Evolutionary conservation across 2,797 vertebrate species (phyloP), one percentile per base, ranked within the genome.

Genomic region (Melanotaenia boesemani): DNA sequence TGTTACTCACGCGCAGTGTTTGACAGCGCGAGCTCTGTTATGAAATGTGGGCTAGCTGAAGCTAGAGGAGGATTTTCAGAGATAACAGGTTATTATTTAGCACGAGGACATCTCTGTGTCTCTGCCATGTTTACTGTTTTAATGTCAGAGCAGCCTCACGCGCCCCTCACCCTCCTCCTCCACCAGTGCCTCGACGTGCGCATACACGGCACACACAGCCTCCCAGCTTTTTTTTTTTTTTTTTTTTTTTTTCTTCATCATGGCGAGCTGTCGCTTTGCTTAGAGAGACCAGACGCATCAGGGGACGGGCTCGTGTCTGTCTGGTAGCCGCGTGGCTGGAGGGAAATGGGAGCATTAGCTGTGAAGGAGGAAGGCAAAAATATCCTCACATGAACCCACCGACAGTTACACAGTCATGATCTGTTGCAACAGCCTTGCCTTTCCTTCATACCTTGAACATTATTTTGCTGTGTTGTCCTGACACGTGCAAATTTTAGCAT

Each of bases 321-420:
- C 67, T 26, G 59, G 20, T 55, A 70, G 60, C 30, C 48, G 48
- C 12, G 1, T 16, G 32, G 37, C 55, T 12, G 54, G 0, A 4
- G 62, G 36, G 70, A 60, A 10, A 57, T 2, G 13, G 30, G 64
- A 28, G 62, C 67, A 56, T 83, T 63, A 32, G 22, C 12, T 9
- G 15, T 0, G 71, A 48, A 10, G 52, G 55, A 36, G 60, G 1
- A 16, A 56, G 16, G 56, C 9, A 58, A 22, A 71, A 26, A 75
- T 52, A 34, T 80, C 74, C 76, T 76, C 22, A 63, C 36, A 67
- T 77, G 74, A 82, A 77, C 75, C 70, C 30, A 30, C 30, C 60
- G 48, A 18, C 63, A 5, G 78, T 9, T 74, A 60, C 78, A 18
- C 56, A n/a, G 37, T 36, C 69, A 0, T 63, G 76, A 72, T 70